phyloP scores from a whole-genome alignment of 2,113 vertebrate genomes.

The Sisor rabdophorus region DNA sequence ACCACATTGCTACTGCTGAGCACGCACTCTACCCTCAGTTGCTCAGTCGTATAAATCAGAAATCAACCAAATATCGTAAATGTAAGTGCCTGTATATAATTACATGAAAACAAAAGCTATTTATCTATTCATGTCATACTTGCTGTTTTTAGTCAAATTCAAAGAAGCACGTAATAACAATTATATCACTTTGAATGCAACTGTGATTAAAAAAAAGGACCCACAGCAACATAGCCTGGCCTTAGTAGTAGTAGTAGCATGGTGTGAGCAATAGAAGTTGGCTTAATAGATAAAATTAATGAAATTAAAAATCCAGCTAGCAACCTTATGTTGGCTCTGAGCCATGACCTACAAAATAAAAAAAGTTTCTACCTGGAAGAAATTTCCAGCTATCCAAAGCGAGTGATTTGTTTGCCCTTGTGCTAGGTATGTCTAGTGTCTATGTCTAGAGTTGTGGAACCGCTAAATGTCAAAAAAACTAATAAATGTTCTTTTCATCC shows the following conservation, averaged over 20 bases:
- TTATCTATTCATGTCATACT: not conserved
- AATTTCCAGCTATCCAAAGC: not conserved
- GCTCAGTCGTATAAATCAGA: too few species aligned
- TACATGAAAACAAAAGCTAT: not conserved
- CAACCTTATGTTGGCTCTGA: not conserved
- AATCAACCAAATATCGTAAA: too few species aligned
- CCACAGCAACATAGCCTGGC: too few species aligned
- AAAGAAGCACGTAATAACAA: not conserved
- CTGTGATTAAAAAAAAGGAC: too few species aligned
- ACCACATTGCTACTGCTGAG: too few species aligned
- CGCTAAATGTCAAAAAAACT: not conserved
- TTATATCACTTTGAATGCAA: not conserved
- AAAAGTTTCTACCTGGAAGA: not conserved
- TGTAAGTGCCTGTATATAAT: not conserved
- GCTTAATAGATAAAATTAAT: not conserved
- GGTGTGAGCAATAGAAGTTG: not conserved
- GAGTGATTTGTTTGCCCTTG: not conserved
- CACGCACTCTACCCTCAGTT: too few species aligned
- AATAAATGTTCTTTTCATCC: slow-evolving; percentile 3
- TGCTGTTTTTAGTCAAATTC: not conserved
- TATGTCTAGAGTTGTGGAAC: not conserved
- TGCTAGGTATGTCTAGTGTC: not conserved
- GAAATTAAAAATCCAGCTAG: not conserved
- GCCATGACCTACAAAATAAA: not conserved
- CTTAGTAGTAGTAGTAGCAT: not conserved